Percentiles rank a stretch among this genome's conserved stretches.
Conservation (phyloP, 2,888 invertebrate species). For the Tipula helvola region DNA sequence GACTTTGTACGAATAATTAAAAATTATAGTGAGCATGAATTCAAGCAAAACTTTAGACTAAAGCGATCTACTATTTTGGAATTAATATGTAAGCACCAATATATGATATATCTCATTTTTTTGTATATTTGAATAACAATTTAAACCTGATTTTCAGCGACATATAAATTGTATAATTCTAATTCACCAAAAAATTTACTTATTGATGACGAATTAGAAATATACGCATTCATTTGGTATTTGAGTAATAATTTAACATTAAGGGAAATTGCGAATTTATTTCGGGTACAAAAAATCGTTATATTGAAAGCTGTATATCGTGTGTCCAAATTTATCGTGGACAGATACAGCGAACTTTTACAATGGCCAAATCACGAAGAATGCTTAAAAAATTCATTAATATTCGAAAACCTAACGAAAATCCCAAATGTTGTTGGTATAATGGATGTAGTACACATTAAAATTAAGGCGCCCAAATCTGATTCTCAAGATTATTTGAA, state of each 20-base stretch:
- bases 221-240: background rate
- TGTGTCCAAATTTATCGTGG: background rate
- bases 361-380: background rate
- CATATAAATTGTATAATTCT: background rate
- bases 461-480: background rate
- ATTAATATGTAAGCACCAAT: background rate
- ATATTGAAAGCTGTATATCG: background rate
- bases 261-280: background rate
- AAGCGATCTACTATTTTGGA: background rate
- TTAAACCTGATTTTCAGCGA: background rate
- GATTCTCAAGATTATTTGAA: background rate
- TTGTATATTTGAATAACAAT: background rate
- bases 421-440: background rate
- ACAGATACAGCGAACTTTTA: background rate
- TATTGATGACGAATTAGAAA: background rate
- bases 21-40: background rate
- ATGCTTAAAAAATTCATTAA: background rate
- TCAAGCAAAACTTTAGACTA: background rate
- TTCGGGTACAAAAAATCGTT: background rate
- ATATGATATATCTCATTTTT: background rate
- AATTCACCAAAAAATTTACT: background rate
- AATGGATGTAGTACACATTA: background rate
- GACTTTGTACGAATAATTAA: background rate
- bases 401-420: background rate
- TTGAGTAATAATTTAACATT: background rate